phyloP scores from a whole-genome alignment of 2,797 vertebrate genomes.

The Carcharodon carcharias region DNA sequence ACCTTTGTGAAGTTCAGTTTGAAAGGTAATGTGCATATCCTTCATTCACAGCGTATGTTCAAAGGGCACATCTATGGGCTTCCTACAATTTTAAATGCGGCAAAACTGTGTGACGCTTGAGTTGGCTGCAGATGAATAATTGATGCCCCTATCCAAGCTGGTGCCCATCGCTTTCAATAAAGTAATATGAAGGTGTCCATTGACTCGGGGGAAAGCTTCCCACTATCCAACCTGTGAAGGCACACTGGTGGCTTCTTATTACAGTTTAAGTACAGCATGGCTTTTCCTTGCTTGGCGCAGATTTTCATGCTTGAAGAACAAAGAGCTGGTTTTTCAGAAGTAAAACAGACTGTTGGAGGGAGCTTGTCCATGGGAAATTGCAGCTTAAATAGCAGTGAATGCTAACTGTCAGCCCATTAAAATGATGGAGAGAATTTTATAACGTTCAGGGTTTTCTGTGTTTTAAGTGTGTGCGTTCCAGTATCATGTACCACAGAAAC shows the following conservation, averaged over 20 bases:
- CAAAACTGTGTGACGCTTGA: not conserved
- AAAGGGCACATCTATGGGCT: not conserved
- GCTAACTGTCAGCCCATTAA: not conserved
- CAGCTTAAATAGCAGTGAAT: not conserved
- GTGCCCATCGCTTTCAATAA: not conserved
- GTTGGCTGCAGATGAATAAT: not conserved
- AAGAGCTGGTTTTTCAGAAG: not conserved
- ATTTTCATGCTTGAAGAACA: not conserved
- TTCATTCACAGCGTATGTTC: not conserved
- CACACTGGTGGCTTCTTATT: not conserved
- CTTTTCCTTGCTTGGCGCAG: not conserved
- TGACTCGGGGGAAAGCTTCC: not conserved
- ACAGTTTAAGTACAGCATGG: not conserved
- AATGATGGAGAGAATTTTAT: not conserved
- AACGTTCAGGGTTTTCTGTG: too few species aligned
- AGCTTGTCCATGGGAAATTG: not conserved
- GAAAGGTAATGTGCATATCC: not conserved
- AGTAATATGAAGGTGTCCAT: not conserved
- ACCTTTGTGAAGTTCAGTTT: not conserved
- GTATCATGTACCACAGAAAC: too few species aligned
- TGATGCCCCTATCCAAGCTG: not conserved
- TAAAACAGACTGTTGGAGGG: not conserved
- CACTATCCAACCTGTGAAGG: not conserved
- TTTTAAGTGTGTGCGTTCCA: too few species aligned
- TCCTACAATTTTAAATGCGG: not conserved